These are phyloP conservation scores for Tanytarsus gracilentus DNA, from an alignment of 2,888 invertebrate genomes.

Conservation along the genomic window DNA sequence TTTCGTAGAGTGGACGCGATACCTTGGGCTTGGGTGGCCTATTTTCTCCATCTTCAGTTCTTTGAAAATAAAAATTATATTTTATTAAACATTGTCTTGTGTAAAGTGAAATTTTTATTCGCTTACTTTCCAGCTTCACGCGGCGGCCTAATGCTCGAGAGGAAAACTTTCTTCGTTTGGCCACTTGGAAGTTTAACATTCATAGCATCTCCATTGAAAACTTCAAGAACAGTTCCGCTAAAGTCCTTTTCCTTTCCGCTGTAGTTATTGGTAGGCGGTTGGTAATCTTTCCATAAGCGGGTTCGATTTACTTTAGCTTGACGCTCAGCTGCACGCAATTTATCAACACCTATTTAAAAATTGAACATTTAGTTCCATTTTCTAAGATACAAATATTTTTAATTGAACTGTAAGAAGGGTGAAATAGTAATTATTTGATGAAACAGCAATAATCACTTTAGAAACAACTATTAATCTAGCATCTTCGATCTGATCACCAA, in stretches of 20 bases:
- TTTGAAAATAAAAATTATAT: too few species aligned
- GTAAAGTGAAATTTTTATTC: constrained; percentile 13
- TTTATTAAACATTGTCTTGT: background rate
- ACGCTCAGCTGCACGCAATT: constrained; percentile 74
- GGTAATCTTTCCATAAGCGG: constrained; percentile 88
- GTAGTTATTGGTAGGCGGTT: constrained; percentile 61
- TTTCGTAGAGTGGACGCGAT: constrained; percentile 75
- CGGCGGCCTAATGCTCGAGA: constrained; percentile 92
- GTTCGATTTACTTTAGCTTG: constrained; percentile 77
- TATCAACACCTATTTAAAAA: constrained; percentile 56
- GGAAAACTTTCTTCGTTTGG: constrained; percentile 79
- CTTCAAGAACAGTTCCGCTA: constrained; percentile 74
- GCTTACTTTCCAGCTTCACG: constrained; percentile 49
- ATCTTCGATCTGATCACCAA: constrained; percentile 22
- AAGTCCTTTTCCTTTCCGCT: constrained; percentile 74
- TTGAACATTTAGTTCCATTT: background rate
- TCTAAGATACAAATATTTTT: background rate
- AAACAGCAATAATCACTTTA: constrained; percentile 37
- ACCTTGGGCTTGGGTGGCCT: constrained; percentile 51
- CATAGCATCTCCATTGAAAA: constrained; percentile 89
- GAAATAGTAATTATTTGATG: constrained; percentile 38
- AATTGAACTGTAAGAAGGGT: constrained; percentile 38
- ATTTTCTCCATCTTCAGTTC: constrained; percentile 57
- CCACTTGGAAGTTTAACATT: constrained; percentile 73
- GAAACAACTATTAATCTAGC: constrained; percentile 32